phyloP scores from a whole-genome alignment of 2,113 vertebrate genomes.

The Pogona vitticeps region DNA sequence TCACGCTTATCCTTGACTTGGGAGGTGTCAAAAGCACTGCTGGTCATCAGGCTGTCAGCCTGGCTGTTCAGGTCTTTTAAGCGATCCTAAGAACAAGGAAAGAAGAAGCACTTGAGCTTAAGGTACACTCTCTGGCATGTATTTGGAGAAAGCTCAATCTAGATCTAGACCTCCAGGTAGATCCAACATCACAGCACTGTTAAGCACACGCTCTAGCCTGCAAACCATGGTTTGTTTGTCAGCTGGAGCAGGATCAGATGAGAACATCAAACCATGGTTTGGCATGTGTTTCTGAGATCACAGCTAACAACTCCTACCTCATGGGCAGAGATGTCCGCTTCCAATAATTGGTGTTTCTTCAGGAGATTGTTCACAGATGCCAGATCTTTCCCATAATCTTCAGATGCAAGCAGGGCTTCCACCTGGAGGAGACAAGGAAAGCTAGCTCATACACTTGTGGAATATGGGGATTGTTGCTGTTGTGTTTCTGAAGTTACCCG shows the following conservation, averaged over 20 bases:
- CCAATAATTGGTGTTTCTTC: constrained; percentile 96
- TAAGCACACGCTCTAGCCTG: neutral
- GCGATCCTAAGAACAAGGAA: constrained; percentile 79
- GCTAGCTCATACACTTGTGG: neutral
- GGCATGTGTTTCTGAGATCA: too few species aligned
- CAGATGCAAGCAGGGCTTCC: constrained; percentile 95
- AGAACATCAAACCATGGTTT: neutral
- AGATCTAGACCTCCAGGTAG: neutral
- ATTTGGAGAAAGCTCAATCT: neutral
- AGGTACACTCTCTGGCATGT: neutral
- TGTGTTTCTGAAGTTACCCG: neutral
- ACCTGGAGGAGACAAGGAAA: constrained; percentile 75
- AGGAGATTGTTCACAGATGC: constrained; percentile 98
- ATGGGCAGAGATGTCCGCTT: constrained; percentile 97
- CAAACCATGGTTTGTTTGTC: neutral
- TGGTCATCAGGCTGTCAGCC: constrained; percentile 95
- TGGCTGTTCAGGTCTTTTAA: constrained; percentile 97
- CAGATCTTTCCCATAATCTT: constrained; percentile 98
- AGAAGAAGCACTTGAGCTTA: neutral
- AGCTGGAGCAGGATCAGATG: neutral
- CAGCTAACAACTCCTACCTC: constrained; percentile 79
- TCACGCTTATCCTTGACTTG: constrained; percentile 95
- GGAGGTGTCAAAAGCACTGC: constrained; percentile 94
- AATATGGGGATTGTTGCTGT: neutral
- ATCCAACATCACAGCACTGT: neutral